Evolutionary conservation across 2,113 vertebrate species (phyloP).

Genomic region (Artemisiospiza belli): DNA sequence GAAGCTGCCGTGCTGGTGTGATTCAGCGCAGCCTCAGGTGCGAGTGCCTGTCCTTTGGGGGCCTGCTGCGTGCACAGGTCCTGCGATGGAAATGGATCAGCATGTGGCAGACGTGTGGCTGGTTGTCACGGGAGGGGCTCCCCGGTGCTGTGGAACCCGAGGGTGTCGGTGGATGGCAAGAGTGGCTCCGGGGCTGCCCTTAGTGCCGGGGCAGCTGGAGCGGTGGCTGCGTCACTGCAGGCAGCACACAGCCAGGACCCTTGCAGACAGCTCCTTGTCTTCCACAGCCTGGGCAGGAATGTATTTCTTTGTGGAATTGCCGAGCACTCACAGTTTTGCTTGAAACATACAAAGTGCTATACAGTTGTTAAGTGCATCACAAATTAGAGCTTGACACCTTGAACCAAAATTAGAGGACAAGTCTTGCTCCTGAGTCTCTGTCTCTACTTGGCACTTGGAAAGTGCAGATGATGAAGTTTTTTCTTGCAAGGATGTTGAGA

Average conservation of each 20-base stretch:
- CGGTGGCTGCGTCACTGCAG: background rate
- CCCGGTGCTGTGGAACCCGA: background rate
- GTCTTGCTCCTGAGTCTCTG: background rate
- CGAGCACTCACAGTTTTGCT: background rate
- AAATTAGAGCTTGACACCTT: background rate
- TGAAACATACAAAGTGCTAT: background rate
- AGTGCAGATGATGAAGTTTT: background rate
- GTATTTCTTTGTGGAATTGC: background rate
- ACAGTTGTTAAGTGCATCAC: background rate
- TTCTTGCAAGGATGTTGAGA: background rate
- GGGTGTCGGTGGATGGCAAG: background rate
- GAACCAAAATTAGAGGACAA: background rate
- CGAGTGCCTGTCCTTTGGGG: background rate
- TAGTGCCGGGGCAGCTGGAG: background rate
- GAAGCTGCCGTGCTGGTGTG: no score
- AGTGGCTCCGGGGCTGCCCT: background rate
- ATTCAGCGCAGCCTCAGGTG: background rate
- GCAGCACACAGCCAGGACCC: background rate
- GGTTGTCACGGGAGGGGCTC: no score
- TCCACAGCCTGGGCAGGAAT: background rate
- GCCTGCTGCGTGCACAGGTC: accelerated
- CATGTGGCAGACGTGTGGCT: accelerated
- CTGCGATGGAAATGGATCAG: background rate
- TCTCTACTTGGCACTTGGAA: background rate
- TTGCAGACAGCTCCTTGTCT: background rate